phyloP scores from a whole-genome alignment of 2,113 vertebrate genomes.

The Apodemus speciosus region DNA sequence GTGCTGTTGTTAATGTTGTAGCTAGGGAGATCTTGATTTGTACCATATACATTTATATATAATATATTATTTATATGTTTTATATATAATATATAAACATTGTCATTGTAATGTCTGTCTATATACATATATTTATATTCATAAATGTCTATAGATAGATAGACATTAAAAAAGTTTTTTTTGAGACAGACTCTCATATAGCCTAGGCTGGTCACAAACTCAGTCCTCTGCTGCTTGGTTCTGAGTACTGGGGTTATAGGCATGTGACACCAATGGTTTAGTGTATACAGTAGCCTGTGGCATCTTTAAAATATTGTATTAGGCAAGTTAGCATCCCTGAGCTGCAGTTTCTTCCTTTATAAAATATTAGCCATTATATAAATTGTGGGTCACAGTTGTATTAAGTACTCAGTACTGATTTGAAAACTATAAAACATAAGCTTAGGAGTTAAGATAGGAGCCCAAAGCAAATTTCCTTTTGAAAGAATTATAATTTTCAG shows the following conservation, averaged over 20 bases:
- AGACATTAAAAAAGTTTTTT: not conserved
- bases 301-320: slow-evolving; percentile 20
- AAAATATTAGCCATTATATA: slow-evolving; percentile 28
- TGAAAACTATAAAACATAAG: not conserved
- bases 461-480: not conserved
- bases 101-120: too few species aligned
- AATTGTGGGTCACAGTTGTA: slow-evolving; percentile 16
- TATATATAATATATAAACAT: not conserved
- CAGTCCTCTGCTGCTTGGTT: not conserved
- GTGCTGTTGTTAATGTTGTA: not conserved
- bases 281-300: not conserved
- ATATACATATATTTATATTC: not conserved
- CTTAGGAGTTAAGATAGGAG: slow-evolving; percentile 13
- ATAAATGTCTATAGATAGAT: not conserved
- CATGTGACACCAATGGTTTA: not conserved
- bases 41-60: not conserved
- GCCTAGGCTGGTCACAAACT: too few species aligned
- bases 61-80: not conserved
- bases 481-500: slow-evolving; percentile 21
- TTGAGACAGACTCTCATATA: not conserved
- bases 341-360: slow-evolving; percentile 41
- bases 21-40: slow-evolving; percentile 13
- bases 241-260: not conserved
- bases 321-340: not conserved
- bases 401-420: slow-evolving; percentile 13